Percentiles rank a stretch among this genome's conserved stretches.
phyloP scores from a whole-genome alignment of 30 jellyfish, hydroid and myxozoan species.

The Turritopsis dohrnii region DNA sequence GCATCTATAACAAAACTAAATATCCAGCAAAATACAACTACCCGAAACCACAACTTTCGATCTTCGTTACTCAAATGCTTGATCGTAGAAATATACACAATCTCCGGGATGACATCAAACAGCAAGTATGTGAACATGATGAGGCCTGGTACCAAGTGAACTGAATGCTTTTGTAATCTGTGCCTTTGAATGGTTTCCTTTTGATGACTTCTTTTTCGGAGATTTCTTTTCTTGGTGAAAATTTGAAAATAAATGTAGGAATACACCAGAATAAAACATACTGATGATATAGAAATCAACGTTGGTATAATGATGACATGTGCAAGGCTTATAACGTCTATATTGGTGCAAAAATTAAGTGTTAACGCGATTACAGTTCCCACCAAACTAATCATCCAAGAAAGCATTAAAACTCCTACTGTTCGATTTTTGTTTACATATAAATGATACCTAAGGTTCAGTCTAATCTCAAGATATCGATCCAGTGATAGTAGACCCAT shows the following conservation, averaged over 20 bases:
- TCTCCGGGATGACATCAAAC: neutral
- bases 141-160: neutral
- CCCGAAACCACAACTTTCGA: neutral
- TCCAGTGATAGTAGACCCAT: neutral
- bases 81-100: neutral
- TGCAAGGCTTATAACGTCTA: neutral
- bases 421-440: neutral
- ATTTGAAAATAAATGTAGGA: neutral
- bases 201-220: neutral
- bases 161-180: neutral
- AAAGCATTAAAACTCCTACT: neutral
- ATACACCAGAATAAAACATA: neutral
- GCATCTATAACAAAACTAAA: neutral
- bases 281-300: neutral
- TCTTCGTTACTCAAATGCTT: neutral
- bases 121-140: neutral
- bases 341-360: neutral
- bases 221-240: neutral
- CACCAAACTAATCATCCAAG: neutral
- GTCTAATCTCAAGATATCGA: neutral
- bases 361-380: neutral
- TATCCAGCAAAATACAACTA: neutral
- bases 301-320: neutral
- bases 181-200: neutral
- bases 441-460: neutral